Evolutionary conservation across 1,140 invertebrate genomes (phyloP).

Genomic region (Hypsibius dujardini): DNA sequence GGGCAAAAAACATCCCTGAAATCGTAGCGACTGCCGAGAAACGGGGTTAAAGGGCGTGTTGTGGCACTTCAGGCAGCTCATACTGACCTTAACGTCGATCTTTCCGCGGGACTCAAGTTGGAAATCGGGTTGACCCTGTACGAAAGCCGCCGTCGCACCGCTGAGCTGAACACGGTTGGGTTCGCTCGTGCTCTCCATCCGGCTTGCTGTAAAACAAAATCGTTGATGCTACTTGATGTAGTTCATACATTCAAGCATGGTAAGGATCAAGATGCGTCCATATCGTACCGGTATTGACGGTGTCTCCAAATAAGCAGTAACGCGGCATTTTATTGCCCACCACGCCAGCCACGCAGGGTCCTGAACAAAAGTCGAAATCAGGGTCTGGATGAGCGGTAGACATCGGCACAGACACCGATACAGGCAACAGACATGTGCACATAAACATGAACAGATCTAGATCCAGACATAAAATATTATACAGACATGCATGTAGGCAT

Average conservation of each 20-base stretch:
- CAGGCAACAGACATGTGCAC: no score
- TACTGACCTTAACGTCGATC: not conserved
- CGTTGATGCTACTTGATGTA: no score
- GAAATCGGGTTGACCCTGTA: not conserved
- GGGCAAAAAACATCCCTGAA: no score
- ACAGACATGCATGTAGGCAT: no score
- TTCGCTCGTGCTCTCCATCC: conserved; percentile 17
- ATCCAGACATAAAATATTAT: no score
- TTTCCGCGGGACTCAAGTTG: not conserved
- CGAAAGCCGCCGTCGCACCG: not conserved
- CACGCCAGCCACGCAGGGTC: conserved; percentile 8
- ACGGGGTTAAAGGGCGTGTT: no score
- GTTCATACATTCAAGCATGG: no score
- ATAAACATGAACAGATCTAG: no score
- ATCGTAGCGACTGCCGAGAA: no score
- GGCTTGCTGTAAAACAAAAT: not conserved
- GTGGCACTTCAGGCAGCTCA: not conserved
- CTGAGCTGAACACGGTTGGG: not conserved
- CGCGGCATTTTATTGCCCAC: not conserved
- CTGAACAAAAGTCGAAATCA: not conserved
- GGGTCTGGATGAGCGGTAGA: no score
- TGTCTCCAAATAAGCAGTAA: conserved; percentile 14
- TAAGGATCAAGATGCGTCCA: no score
- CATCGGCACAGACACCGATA: no score
- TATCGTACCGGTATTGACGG: not conserved